These are phyloP conservation scores for Cataglyphis livida DNA, from an alignment of 2,888 invertebrate species.

Conservation along the genomic window DNA sequence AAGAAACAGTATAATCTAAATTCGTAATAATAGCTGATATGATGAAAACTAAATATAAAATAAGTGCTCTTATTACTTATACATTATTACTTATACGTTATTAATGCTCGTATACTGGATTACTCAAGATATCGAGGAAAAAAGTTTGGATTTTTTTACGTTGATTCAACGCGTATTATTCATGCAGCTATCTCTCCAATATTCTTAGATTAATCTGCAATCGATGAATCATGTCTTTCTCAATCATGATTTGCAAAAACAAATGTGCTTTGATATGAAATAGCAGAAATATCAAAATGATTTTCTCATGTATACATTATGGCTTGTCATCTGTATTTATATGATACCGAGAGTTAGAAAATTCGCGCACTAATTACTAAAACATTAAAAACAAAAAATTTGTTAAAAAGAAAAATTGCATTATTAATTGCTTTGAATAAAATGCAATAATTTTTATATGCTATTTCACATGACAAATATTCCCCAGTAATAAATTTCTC, in stretches of 20 bases:
- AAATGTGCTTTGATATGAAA: neutral
- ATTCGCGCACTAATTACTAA: neutral
- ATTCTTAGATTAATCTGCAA: neutral
- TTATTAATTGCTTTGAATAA: conserved; percentile 9
- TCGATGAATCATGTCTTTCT: conserved; percentile 21
- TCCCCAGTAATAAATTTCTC: neutral
- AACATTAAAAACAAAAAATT: neutral
- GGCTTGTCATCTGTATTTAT: neutral
- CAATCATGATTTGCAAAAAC: conserved; percentile 3
- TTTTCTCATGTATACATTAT: neutral
- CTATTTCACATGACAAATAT: neutral
- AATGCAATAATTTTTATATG: neutral
- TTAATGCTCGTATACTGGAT: neutral
- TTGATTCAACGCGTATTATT: conserved; percentile 8
- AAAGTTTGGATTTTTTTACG: neutral
- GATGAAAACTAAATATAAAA: neutral
- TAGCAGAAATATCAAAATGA: neutral
- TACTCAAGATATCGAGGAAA: neutral
- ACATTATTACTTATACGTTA: neutral
- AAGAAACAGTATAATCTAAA: neutral
- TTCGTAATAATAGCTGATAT: neutral
- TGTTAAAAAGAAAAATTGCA: neutral
- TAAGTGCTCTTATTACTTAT: neutral
- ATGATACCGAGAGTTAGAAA: neutral
- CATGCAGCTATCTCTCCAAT: neutral